Evolutionary conservation across 2,797 vertebrate genomes (phyloP).

Genomic region (Aselliscus stoliczkanus): DNA sequence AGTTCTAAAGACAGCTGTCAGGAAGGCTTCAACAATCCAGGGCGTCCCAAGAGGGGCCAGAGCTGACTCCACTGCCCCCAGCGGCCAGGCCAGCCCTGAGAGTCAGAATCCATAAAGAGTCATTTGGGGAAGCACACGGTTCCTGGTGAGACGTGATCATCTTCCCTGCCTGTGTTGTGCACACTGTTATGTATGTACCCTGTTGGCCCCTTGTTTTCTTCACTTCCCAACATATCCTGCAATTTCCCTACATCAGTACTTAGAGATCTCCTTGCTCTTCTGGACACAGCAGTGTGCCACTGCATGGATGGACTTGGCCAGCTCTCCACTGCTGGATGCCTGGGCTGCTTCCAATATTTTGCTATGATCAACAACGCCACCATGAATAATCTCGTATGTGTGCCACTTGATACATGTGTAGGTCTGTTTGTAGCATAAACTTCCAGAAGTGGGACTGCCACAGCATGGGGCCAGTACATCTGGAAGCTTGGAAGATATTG

Average conservation of each 20-base stretch:
- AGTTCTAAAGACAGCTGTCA: neutral
- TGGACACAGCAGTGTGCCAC: fast-evolving
- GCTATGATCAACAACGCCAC: neutral
- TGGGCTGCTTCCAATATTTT: neutral
- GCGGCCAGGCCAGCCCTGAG: neutral
- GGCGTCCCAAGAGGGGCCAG: neutral
- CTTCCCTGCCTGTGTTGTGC: neutral
- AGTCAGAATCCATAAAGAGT: neutral
- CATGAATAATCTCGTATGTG: neutral
- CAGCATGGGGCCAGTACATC: neutral
- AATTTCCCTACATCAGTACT: neutral
- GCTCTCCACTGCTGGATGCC: neutral
- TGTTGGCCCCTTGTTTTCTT: neutral
- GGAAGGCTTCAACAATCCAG: neutral
- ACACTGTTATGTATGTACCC: neutral
- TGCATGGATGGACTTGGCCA: fast-evolving
- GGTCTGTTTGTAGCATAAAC: neutral
- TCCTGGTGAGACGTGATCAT: neutral
- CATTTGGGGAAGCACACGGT: neutral
- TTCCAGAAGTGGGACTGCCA: neutral
- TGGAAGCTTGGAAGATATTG: neutral
- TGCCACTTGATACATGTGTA: neutral
- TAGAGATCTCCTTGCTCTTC: neutral
- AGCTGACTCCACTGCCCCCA: neutral
- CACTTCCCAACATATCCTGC: neutral